These are phyloP conservation scores for human DNA, from an alignment of 2,113 vertebrate genomes.

Conservation along the genomic window DNA sequence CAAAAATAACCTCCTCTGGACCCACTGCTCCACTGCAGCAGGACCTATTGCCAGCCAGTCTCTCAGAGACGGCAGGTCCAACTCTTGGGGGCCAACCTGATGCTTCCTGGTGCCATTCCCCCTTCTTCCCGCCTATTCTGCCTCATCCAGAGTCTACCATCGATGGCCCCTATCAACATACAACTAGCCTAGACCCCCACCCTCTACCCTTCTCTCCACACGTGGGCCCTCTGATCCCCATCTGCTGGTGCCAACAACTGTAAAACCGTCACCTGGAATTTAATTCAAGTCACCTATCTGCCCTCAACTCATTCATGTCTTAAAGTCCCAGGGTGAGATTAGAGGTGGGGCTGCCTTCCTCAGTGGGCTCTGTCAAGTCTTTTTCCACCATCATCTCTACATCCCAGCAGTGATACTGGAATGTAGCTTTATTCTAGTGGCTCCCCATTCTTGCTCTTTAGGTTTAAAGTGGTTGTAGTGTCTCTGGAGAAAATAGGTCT, in stretches of 20 bases:
- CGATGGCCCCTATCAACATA: too few species aligned
- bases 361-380: neutral
- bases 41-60: fast-evolving
- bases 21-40: neutral
- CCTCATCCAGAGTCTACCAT: neutral
- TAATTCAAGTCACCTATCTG: neutral
- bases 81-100: neutral
- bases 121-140: neutral
- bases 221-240: fast-evolving
- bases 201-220: neutral
- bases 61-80: neutral
- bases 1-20: neutral
- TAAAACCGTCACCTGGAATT: neutral
- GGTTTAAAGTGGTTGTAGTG: neutral
- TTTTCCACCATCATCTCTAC: neutral
- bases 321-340: neutral
- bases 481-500: neutral
- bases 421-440: neutral
- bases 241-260: neutral
- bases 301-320: neutral
- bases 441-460: neutral
- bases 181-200: neutral
- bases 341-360: neutral
- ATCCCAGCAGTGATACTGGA: neutral
- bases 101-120: neutral